These are phyloP conservation scores for Lethocerus indicus DNA, from an alignment of 1,140 invertebrate species.

Conservation along the genomic window DNA sequence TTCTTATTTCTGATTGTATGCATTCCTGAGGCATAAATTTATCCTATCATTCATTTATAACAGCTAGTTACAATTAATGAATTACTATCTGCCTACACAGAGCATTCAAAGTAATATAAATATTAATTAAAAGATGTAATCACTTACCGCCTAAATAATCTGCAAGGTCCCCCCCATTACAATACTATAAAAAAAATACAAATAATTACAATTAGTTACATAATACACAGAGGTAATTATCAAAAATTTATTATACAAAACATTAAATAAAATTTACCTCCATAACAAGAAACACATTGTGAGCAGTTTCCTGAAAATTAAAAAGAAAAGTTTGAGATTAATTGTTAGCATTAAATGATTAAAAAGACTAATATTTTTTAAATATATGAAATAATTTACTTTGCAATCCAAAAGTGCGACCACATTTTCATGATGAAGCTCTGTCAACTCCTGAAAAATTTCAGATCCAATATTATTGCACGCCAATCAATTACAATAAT, in stretches of 20 bases:
- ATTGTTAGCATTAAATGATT: constrained; percentile 7
- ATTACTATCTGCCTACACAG: too few relatives aligned
- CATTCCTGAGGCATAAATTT: too few relatives aligned
- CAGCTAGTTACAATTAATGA: too few relatives aligned
- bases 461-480: background rate
- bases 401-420: constrained; percentile 94
- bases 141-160: constrained; percentile 81
- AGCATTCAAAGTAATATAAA: constrained; percentile 10
- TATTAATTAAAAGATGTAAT: constrained; percentile 1
- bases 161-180: constrained; percentile 95
- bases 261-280: constrained; percentile 43
- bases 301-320: constrained; percentile 54
- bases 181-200: constrained; percentile 51
- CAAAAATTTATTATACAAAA: background rate
- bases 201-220: constrained; percentile 13
- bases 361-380: constrained; percentile 9
- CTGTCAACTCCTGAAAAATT: constrained; percentile 73
- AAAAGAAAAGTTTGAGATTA: constrained; percentile 15
- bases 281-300: constrained; percentile 94
- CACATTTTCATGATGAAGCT: constrained; percentile 95
- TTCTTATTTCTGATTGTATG: too few relatives aligned
- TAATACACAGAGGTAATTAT: background rate
- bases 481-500: background rate
- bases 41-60: too few relatives aligned
- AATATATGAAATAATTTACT: constrained; percentile 24